Evolutionary conservation across 1,140 invertebrate genomes (phyloP).

Genomic region (Druon quercuslanigerum): DNA sequence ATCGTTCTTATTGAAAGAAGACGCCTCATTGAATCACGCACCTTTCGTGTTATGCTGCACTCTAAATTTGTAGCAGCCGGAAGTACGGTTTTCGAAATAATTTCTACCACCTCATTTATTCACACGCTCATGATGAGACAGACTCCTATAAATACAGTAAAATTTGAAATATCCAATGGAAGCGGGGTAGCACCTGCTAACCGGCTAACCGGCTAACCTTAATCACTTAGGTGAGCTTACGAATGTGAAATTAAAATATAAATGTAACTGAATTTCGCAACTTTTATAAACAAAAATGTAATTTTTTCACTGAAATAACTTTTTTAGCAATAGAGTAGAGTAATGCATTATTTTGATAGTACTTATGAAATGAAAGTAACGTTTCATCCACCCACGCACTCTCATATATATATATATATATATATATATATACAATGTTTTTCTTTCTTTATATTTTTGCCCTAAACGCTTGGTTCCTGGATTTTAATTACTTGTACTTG

Average conservation of each 20-base stretch:
- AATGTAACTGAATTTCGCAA: background rate
- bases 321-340: too few species aligned
- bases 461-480: too few species aligned
- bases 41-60: conserved; percentile 2
- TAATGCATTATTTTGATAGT: too few species aligned
- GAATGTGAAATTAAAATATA: conserved; percentile 9
- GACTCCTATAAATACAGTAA: conserved; percentile 45
- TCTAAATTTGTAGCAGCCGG: conserved; percentile 18
- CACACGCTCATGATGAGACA: background rate
- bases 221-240: background rate
- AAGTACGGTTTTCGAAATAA: conserved; percentile 18
- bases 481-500: too few species aligned
- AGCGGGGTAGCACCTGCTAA: conserved; percentile 47
- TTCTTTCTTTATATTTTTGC: too few species aligned
- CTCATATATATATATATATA: too few species aligned
- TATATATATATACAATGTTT: too few species aligned
- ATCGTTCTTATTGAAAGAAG: conserved; percentile 6
- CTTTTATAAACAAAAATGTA: too few species aligned
- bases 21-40: conserved; percentile 20
- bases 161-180: conserved; percentile 47
- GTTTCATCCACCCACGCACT: too few species aligned
- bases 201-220: background rate
- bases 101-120: background rate
- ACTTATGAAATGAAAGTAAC: too few species aligned
- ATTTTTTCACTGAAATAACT: too few species aligned